phyloP scores from a whole-genome alignment of 1,140 invertebrate genomes.

The Bombus vancouverensis region DNA sequence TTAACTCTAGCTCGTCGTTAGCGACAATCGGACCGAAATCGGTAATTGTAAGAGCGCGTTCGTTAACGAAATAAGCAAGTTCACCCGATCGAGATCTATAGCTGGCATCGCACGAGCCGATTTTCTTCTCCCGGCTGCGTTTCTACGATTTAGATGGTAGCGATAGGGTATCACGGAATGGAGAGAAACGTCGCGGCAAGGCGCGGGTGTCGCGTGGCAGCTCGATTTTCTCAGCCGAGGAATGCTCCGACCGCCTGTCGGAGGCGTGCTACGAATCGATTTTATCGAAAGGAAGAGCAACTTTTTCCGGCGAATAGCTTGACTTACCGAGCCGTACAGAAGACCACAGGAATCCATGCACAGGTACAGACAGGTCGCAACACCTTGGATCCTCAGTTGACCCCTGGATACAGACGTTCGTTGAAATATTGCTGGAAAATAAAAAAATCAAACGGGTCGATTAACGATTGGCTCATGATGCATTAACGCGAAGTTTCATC shows the following conservation, averaged over 20 bases:
- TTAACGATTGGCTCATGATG: not conserved
- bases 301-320: conserved; percentile 27
- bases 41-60: not conserved
- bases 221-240: conserved; percentile 6
- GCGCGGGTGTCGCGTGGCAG: conserved; percentile 41
- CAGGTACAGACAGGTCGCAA: conserved; percentile 91
- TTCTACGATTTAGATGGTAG: conserved; percentile 31
- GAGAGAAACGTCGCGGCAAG: not conserved
- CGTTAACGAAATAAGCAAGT: not conserved
- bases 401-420: conserved; percentile 89
- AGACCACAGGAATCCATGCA: conserved; percentile 93
- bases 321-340: conserved; percentile 92
- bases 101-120: not conserved
- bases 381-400: conserved; percentile 91
- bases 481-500: not conserved
- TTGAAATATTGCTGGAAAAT: conserved; percentile 91
- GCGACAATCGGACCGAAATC: too few species aligned
- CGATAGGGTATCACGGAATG: conserved; percentile 32
- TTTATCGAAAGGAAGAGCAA: conserved; percentile 35
- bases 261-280: conserved; percentile 9
- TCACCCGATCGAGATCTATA: not conserved
- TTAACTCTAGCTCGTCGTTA: too few species aligned
- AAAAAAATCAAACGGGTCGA: conserved; percentile 32
- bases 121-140: not conserved
- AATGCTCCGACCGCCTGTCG: not conserved